Evolutionary conservation across 2,113 vertebrate genomes (phyloP).

Genomic region (Chinchilla lanigera): DNA sequence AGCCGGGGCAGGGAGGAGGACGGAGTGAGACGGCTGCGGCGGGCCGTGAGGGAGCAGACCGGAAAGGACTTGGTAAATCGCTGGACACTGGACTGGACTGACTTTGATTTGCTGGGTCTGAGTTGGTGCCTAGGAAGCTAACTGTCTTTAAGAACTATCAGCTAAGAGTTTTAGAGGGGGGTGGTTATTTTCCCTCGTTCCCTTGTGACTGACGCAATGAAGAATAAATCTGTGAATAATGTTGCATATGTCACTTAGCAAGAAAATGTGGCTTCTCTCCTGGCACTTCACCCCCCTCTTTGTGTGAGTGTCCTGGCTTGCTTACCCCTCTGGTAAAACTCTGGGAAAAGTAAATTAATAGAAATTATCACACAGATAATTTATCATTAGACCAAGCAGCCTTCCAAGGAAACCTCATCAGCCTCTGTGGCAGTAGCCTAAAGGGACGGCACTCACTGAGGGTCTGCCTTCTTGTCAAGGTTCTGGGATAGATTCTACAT

Average conservation of each 20-base stretch:
- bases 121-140: background rate
- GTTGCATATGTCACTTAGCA: background rate
- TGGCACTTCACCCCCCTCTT: background rate
- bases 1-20: fast-evolving
- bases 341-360: background rate
- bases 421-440: background rate
- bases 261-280: background rate
- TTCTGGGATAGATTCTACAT: background rate
- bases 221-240: background rate
- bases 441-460: background rate
- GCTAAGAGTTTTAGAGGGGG: background rate
- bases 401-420: background rate
- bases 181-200: background rate
- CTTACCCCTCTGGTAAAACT: background rate
- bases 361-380: background rate
- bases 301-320: background rate
- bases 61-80: background rate
- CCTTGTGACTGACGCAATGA: background rate
- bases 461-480: background rate
- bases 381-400: background rate
- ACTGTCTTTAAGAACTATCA: background rate
- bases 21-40: background rate
- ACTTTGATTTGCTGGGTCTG: background rate
- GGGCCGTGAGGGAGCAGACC: background rate
- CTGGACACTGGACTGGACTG: background rate